Evolutionary conservation across 1,140 invertebrate genomes (phyloP).

Genomic region (Brachystomella parvula): DNA sequence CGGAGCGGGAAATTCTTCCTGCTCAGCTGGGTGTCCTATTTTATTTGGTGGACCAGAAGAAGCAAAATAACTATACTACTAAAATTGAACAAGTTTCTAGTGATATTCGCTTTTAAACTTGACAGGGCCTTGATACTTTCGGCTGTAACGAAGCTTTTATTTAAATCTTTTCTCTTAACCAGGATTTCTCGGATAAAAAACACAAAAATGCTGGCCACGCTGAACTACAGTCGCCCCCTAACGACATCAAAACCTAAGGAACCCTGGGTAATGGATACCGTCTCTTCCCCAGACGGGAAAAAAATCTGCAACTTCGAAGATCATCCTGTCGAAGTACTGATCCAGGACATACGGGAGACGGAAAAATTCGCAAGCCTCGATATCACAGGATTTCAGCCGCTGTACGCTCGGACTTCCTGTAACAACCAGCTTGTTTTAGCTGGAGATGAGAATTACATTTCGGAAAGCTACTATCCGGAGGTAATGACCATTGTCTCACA

Average conservation of each 20-base stretch:
- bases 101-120: no score
- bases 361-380: not conserved
- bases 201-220: not conserved
- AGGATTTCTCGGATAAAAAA: not conserved
- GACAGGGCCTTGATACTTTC: no score
- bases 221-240: constrained; percentile 3
- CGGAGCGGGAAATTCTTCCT: no score
- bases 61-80: no score
- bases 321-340: not conserved
- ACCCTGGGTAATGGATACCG: constrained; percentile 1
- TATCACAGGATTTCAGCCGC: not conserved
- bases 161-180: no score
- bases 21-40: no score
- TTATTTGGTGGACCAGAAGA: no score
- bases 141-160: no score
- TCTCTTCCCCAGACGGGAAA: constrained; percentile 2
- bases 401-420: not conserved
- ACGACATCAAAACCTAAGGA: not conserved
- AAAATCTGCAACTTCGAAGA: constrained; percentile 3
- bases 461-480: constrained; percentile 1
- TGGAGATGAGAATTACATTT: not conserved
- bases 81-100: no score
- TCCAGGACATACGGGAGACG: not conserved
- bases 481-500: not conserved
- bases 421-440: not conserved